Evolutionary conservation across 2,797 vertebrate species (phyloP), one percentile per base, ranked within the genome.

Genomic region (Pangasius djambal): DNA sequence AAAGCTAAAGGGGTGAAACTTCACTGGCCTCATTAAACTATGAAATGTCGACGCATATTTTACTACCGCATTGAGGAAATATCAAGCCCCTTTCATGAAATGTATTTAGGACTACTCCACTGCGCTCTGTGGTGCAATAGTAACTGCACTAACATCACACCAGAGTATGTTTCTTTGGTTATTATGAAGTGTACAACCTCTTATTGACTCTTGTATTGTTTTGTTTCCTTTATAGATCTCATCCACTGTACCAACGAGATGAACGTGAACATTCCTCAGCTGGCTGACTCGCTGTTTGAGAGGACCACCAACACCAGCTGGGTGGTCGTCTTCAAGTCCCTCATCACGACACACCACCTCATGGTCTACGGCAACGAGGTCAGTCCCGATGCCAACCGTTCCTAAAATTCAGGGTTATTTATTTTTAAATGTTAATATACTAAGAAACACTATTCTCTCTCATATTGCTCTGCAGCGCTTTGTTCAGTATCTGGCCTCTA

Each of bases 331-430:
- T 99, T 99, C 92, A 99, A 99, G 96, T 99, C 99, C 13, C 97
- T 99, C 93, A 98, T 99, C 95, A 98, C 98, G 88, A 99, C 99
- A 88, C 98, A 99, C 94, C 99, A 99, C 95, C 97, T 99, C 92
- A 99, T 99, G 98, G 98, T 99, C 90, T 99, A 99, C 22, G 98
- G 98, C 89, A 99, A 99, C 57, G 99, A 99, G 97, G 99, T 99
- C 94, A 94, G 94, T 20, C 9, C 31, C 4, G 22, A 4, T 67
- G 25, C 50, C 37, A 88, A 22, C 67, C 13, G 4, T 1, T 55
- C 18, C 15, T 20, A 40, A 20, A n/a, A 18, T 77, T 84, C 67
- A 28, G 59, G 48, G 4, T 31, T 34, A 37, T 86, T 9, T n/a
- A 57, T n/a, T 50, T 55, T 50, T 55, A n/a, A 9, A 22, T 28